Conservation (phyloP, 1,140 invertebrate genomes). For the Acromyrmex echinatior region DNA sequence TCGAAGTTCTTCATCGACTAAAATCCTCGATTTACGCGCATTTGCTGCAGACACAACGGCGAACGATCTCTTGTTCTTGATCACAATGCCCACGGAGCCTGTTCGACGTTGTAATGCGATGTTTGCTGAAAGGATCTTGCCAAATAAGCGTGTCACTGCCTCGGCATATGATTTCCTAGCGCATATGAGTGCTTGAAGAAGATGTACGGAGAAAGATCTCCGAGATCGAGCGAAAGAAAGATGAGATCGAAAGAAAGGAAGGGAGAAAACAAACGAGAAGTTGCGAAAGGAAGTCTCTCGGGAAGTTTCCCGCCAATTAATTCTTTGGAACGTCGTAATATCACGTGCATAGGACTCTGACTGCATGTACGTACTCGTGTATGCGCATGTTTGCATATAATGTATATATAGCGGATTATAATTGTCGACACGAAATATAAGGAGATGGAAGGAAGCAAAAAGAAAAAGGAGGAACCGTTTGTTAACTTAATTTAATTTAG, state of each 20-base stretch:
- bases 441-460: background rate
- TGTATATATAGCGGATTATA: slow-evolving; percentile 70
- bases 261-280: background rate
- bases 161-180: slow-evolving; percentile 52
- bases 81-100: slow-evolving; percentile 71
- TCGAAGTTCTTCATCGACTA: background rate
- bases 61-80: slow-evolving; percentile 65
- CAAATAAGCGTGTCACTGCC: slow-evolving; percentile 74
- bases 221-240: background rate
- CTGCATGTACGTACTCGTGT: slow-evolving; percentile 44
- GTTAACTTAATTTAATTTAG: slow-evolving; percentile 81
- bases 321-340: slow-evolving; percentile 64
- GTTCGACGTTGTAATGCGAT: slow-evolving; percentile 67
- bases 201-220: slow-evolving; percentile 5
- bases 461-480: slow-evolving; percentile 62
- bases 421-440: slow-evolving; percentile 64
- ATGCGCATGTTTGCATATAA: slow-evolving; percentile 62
- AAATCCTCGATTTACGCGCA: background rate
- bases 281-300: background rate
- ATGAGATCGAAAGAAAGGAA: background rate
- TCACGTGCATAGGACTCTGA: slow-evolving; percentile 46
- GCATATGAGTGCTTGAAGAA: background rate
- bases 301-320: slow-evolving; percentile 3
- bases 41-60: background rate
- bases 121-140: slow-evolving; percentile 68